Evolutionary conservation across 2,113 vertebrate species (phyloP), one percentile per base, ranked within the genome.

Genomic region (Dasyprocta punctata): DNA sequence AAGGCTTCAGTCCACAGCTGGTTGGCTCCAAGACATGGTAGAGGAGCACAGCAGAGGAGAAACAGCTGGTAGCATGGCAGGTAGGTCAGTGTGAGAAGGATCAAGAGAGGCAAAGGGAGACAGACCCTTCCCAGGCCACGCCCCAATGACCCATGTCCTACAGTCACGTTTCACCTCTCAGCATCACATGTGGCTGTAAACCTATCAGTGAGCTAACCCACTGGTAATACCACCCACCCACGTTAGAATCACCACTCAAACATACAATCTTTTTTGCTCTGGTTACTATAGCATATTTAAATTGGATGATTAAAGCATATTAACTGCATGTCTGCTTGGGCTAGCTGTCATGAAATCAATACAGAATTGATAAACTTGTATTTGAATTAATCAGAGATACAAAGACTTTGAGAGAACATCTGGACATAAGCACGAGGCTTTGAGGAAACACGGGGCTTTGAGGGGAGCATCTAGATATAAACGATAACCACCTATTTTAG

Each of bases 271-370:
- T 41, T 22, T 11, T 38, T 89, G 75, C 41, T 90, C 91, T 83
- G 30, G 30, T 86, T 90, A 33, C 12, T 69, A 54, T 33, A 81
- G 19, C 5, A 78, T 78, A 91, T 67, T 87, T 94, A 89, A 95
- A 89, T 36, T 44, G 22, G 49, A 84, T 84, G 67, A 52, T 86
- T 69, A 78, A 92, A 93, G 95, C 86, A 49, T 47, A 67, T 14
- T 75, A 92, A 71, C 28, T 78, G 30, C 20, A 93, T 20, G 20
- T 83, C 87, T 56, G 19, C 52, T 92, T 80, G 41, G 6, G 30
- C 92, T 80, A 89, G 49, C 56, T 47, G 85, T 77, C 75, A 33
- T 49, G 41, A 67, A 86, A 94, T 84, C 13, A 92, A 63, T 67
- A 65, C 0, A 65, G 47, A 84, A 67, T 56, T 85, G 78, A 84